Base-by-base conservation (phyloP, 2,797 vertebrate species). In the Bradypodion ventrale region DNA sequence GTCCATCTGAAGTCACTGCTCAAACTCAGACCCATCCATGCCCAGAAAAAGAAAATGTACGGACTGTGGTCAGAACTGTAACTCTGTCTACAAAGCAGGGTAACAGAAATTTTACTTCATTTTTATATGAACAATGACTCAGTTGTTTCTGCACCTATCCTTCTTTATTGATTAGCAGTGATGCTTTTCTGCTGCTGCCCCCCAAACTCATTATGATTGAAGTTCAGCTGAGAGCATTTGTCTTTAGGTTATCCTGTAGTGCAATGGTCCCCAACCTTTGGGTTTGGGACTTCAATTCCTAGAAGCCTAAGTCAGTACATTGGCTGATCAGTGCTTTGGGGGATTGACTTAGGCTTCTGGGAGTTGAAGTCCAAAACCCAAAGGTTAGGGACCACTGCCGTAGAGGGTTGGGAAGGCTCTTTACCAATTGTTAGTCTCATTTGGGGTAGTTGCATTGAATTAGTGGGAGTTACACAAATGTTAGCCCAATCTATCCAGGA, bases 21-120 rank as follows among this genome's bases (percentile, higher is more conserved):
- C 94, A 96, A 27, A 59, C 93, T 81, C 83, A 90, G 78, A 73
- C 81, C 35, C n/a, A 92, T 89, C 92, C 94, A 46, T 90, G 92
- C 16, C 95, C 96, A 25, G 97, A 97, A 91, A 98, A 97, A 84
- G 97, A 98, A 88, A 98, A 97, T 52, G 94, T 96, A 23, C 87
- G 94, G 19, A 94, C 95, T 0, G 93, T 96, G 7, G 92, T 95
- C 40, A 95, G 87, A 42, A 96, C 95, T 40, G 91, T 94, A 4
- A 95, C 84, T 32, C 92, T 87, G 4, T 93, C 96, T 62, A 62
- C 85, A 5, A 96, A 95, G 89, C 95, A 96, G 91, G 97, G 97
- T 98, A 94, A 93, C 16, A 5, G n/a, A n/a, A 2, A 12, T 0
- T 75, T 8, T 49, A 12, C 12, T 59, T 23, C 46, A 15, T 21